Percentiles rank a stretch among this genome's conserved stretches.
Evolutionary conservation across 1,140 invertebrate species (phyloP).

Genomic region (Caerostris darwini): DNA sequence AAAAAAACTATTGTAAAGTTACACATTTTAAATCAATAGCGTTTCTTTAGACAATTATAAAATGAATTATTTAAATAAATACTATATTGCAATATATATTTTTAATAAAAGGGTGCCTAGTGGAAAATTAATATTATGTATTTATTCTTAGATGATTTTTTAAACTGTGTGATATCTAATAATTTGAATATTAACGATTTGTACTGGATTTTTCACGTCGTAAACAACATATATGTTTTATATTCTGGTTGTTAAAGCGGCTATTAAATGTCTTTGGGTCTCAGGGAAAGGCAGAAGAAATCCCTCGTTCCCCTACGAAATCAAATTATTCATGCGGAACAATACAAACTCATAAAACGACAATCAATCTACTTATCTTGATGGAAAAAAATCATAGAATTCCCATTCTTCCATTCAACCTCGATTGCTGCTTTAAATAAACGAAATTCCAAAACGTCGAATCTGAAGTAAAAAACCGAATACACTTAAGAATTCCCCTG

Average conservation of each 20-base stretch:
- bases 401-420: not conserved
- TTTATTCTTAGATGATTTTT: too few relatives aligned
- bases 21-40: too few relatives aligned
- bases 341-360: constrained; percentile 22
- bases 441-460: not conserved
- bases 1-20: too few relatives aligned
- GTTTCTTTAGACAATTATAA: too few relatives aligned
- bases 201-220: too few relatives aligned
- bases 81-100: too few relatives aligned
- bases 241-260: constrained; percentile 19
- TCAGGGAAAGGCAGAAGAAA: not conserved
- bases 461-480: not conserved
- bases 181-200: too few relatives aligned
- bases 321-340: constrained; percentile 52
- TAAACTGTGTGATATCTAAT: too few relatives aligned
- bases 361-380: not conserved
- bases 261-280: constrained; percentile 17
- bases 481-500: not conserved
- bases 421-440: constrained; percentile 21
- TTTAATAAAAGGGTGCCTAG: too few relatives aligned
- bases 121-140: too few relatives aligned
- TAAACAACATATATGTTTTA: not conserved
- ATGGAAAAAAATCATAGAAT: constrained; percentile 49
- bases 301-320: not conserved
- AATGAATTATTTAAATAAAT: too few relatives aligned